A percentile compares a stretch with the other conserved stretches of the same genome.
phyloP scores from a whole-genome alignment of 1,140 invertebrate species.

The Drosophila virilis region DNA sequence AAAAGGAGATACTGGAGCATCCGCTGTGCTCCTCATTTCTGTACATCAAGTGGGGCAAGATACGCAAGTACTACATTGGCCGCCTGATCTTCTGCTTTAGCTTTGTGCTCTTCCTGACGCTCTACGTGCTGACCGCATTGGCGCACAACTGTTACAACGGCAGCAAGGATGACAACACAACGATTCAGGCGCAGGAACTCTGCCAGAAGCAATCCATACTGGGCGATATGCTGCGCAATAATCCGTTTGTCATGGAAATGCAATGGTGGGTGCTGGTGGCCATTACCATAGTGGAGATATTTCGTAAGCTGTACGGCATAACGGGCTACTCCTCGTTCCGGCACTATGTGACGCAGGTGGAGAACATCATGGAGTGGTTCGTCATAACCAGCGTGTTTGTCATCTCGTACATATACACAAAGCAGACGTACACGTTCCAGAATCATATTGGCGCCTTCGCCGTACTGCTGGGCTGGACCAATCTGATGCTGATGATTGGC shows the following conservation, averaged over 20 bases:
- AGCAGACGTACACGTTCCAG: constrained; percentile 92
- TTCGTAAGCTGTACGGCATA: constrained; percentile 91
- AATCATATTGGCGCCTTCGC: constrained; percentile 90
- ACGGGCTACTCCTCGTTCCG: constrained; percentile 90
- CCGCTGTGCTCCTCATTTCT: constrained; percentile 93
- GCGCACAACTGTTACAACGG: constrained; percentile 92
- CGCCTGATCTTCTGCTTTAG: constrained; percentile 91
- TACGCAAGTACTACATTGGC: constrained; percentile 93
- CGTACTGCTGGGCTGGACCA: constrained; percentile 93
- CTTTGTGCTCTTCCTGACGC: constrained; percentile 91
- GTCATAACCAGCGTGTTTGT: constrained; percentile 92
- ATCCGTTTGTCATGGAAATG: constrained; percentile 90
- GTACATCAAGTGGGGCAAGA: constrained; percentile 94
- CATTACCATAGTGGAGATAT: constrained; percentile 90
- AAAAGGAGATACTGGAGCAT: constrained; percentile 92
- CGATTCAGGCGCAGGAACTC: constrained; percentile 88
- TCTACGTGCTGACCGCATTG: constrained; percentile 90
- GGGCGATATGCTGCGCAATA: constrained; percentile 88
- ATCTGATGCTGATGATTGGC: constrained; percentile 94
- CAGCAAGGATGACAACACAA: constrained; percentile 88
- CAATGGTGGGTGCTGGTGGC: constrained; percentile 91
- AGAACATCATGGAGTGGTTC: constrained; percentile 94
- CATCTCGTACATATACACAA: constrained; percentile 91
- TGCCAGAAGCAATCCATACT: constrained; percentile 91
- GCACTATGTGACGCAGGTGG: constrained; percentile 92